A percentile compares a stretch with the other conserved stretches of the same genome.
phyloP scores from a whole-genome alignment of 2,888 invertebrate species.

The Ophonus ardosiacus region DNA sequence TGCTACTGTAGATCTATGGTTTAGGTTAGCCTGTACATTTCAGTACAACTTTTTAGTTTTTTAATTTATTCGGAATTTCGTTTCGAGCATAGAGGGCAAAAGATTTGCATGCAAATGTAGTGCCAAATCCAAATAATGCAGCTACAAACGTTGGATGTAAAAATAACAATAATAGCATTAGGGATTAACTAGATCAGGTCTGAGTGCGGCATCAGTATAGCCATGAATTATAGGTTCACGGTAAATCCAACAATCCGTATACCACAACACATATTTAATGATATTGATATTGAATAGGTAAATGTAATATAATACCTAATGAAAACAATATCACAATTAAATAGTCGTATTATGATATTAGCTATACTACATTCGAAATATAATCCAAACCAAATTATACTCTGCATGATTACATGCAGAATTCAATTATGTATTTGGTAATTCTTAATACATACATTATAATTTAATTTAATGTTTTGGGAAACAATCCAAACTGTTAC shows the following conservation, averaged over 20 bases:
- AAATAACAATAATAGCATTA: slow-evolving; percentile 25
- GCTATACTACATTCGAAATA: not conserved
- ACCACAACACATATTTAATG: not conserved
- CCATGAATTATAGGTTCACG: not conserved
- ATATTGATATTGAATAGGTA: not conserved
- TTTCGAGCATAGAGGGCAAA: not conserved
- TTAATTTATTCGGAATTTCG: not conserved
- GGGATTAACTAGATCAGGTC: not conserved
- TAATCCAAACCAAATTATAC: too few species aligned
- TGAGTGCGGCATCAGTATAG: not conserved
- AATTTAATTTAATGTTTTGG: too few species aligned
- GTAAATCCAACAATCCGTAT: not conserved
- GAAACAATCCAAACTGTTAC: too few species aligned
- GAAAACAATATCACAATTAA: not conserved
- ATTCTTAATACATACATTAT: too few species aligned
- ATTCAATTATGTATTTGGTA: too few species aligned
- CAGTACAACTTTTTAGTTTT: not conserved
- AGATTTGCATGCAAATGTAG: not conserved
- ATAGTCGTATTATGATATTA: not conserved
- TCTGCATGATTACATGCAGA: too few species aligned
- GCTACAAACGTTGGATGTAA: not conserved
- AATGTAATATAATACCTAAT: not conserved
- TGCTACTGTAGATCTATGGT: too few species aligned
- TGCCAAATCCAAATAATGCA: not conserved
- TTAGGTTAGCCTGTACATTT: not conserved